These are phyloP conservation scores for Hydrozoanthus gracilis DNA, from an alignment of 92 coral and sea anemone genomes.

Conservation along the genomic window DNA sequence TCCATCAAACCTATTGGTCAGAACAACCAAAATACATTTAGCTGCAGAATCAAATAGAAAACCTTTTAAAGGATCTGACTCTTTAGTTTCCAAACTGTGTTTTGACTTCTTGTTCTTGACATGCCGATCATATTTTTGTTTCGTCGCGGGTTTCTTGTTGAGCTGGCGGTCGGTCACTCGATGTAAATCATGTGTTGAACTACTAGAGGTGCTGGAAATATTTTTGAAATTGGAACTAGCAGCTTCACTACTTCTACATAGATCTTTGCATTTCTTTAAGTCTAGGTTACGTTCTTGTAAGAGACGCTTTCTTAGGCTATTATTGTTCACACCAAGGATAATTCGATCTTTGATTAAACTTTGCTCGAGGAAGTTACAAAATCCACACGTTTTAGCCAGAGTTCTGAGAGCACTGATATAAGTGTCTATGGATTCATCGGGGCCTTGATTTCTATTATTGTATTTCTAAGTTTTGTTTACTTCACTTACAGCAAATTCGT, in stretches of 20 bases:
- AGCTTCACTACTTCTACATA: slow-evolving; percentile 61
- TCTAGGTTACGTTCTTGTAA: slow-evolving; percentile 59
- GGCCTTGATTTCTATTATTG: slow-evolving; percentile 51
- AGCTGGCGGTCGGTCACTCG: slow-evolving; percentile 19
- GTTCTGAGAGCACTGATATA: slow-evolving; percentile 55
- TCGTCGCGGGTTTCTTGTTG: slow-evolving; percentile 38
- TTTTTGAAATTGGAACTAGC: slow-evolving; percentile 54
- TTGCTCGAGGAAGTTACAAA: slow-evolving; percentile 41
- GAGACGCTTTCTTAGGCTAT: slow-evolving; percentile 42
- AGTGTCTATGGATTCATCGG: slow-evolving; percentile 54
- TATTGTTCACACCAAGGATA: slow-evolving; percentile 37
- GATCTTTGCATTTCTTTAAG: slow-evolving; percentile 57
- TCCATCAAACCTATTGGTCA: slow-evolving; percentile 15
- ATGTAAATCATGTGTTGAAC: slow-evolving; percentile 53
- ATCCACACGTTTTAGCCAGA: slow-evolving; percentile 61
- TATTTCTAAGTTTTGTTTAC: slow-evolving; percentile 67
- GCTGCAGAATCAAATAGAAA: too few species aligned
- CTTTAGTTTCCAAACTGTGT: too few species aligned
- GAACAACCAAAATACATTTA: slow-evolving; percentile 9
- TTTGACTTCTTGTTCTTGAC: slow-evolving; percentile 24
- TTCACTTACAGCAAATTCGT: slow-evolving; percentile 64
- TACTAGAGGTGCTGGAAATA: slow-evolving; percentile 51
- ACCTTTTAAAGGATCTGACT: too few species aligned
- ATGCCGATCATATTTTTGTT: slow-evolving; percentile 58
- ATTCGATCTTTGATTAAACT: slow-evolving; percentile 54